Conservation (phyloP, 2,888 invertebrate genomes). For the Diarsia dahlii region DNA sequence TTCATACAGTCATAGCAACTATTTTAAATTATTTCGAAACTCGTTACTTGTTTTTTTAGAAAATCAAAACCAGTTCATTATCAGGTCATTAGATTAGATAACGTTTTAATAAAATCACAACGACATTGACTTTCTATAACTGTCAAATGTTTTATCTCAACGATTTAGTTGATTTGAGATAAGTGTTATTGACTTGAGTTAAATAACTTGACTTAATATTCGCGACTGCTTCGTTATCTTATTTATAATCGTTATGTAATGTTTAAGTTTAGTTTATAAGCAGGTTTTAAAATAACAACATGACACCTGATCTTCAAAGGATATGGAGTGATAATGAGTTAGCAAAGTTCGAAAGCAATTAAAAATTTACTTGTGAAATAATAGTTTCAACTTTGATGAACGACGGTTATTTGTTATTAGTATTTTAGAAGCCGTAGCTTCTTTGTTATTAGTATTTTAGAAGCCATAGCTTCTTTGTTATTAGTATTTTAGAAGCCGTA, state of each 20-base stretch:
- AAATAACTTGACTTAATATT: conserved; percentile 14
- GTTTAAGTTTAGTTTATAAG: neutral
- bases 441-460: no score
- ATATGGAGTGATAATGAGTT: no score
- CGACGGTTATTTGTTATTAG: no score
- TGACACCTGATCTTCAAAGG: neutral
- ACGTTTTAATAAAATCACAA: conserved; percentile 35
- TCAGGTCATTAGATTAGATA: conserved; percentile 15
- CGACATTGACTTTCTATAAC: conserved; percentile 58
- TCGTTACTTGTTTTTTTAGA: neutral
- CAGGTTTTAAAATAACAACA: neutral
- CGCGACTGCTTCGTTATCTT: neutral
- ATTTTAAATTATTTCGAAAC: neutral
- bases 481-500: no score
- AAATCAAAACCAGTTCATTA: conserved; percentile 20
- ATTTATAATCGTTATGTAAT: neutral
- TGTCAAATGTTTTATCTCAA: conserved; percentile 49
- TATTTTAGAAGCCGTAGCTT: no score
- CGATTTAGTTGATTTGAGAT: conserved; percentile 45
- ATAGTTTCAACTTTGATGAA: no score
- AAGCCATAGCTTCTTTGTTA: no score
- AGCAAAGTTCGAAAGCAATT: no score
- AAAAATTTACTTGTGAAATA: no score
- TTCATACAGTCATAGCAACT: neutral
- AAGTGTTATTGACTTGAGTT: conserved; percentile 16